These are phyloP conservation scores for Drosophila atroscutellata DNA, from an alignment of 2,888 invertebrate genomes.

Conservation along the genomic window DNA sequence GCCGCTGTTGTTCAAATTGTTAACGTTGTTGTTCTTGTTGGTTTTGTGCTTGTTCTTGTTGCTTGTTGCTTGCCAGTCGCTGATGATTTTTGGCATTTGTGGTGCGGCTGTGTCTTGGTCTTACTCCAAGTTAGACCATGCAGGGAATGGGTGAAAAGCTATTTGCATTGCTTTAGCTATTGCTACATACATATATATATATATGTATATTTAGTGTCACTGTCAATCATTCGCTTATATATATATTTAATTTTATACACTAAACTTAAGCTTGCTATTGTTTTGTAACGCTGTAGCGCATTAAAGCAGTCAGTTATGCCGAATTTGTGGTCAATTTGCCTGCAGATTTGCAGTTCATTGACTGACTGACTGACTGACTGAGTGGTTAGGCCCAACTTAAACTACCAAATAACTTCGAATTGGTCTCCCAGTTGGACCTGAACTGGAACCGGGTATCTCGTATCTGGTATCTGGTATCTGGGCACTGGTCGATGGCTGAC, in stretches of 20 bases:
- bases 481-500: slow-evolving; percentile 21
- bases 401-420: slow-evolving; percentile 47
- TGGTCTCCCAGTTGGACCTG: slow-evolving; percentile 13
- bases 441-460: slow-evolving; percentile 17
- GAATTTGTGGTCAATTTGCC: slow-evolving; percentile 23
- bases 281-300: slow-evolving; percentile 36
- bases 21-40: slow-evolving; percentile 8
- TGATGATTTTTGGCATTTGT: slow-evolving; percentile 6
- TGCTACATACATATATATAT: neutral
- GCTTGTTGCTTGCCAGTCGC: neutral
- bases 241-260: neutral
- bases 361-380: slow-evolving; percentile 64
- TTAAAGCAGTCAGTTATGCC: slow-evolving; percentile 14
- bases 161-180: neutral
- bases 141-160: neutral
- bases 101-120: slow-evolving; percentile 11
- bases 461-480: slow-evolving; percentile 21
- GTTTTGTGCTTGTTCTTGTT: neutral
- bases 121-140: neutral
- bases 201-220: neutral
- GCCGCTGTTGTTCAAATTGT: slow-evolving; percentile 36
- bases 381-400: slow-evolving; percentile 46
- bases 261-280: neutral
- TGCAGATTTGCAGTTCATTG: slow-evolving; percentile 74
- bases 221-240: neutral